Evolutionary conservation across 2,797 vertebrate species (phyloP), one percentile per base, ranked within the genome.

Genomic region (Eulemur mongoz): DNA sequence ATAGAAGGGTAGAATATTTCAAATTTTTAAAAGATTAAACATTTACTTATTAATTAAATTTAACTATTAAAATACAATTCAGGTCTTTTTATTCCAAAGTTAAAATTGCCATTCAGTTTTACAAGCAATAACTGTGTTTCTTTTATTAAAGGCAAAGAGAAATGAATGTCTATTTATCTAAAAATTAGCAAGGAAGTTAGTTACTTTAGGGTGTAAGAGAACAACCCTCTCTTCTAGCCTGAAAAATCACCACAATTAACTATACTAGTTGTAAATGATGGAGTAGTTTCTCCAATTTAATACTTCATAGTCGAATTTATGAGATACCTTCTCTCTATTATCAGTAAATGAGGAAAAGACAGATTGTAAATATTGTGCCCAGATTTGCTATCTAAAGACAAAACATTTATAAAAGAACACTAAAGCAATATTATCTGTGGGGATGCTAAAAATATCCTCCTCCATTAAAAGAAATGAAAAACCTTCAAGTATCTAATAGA

Each of bases 21-120:
- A 83, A 73, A 20, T 30, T 59, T 78, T 65, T 90, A 59, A 89
- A 93, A 91, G 50, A 86, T 73, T 59, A 96, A 75, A 57, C 70
- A 93, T 86, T 91, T 95, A 63, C 20, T 85, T 75, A 96, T 79
- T 95, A 88, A 96, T 79, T 96, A 27, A 80, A 59, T 91, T 95
- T 83, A 14, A 94, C 45, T 84, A 23, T 85, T 78, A 70, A 93
- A 96, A 86, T 86, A 32, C 18, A 96, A 72, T 96, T 96, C 57
- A 92, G 18, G 84, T 92, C 20, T 30, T 94, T 91, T 96, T 79
- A 83, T 89, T 89, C n/a, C 79, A 92, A 75, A 93, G 52, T 52
- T 88, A 91, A 95, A 91, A 89, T 45, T 84, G 38, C 20, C 40
- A 89, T 11, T n/a, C 35, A 70, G 30, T 90, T 92, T 91, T 52